A percentile compares a stretch with the other conserved stretches of the same genome.
Evolutionary conservation across 1,140 invertebrate species (phyloP).

Genomic region (Argopecten irradians): DNA sequence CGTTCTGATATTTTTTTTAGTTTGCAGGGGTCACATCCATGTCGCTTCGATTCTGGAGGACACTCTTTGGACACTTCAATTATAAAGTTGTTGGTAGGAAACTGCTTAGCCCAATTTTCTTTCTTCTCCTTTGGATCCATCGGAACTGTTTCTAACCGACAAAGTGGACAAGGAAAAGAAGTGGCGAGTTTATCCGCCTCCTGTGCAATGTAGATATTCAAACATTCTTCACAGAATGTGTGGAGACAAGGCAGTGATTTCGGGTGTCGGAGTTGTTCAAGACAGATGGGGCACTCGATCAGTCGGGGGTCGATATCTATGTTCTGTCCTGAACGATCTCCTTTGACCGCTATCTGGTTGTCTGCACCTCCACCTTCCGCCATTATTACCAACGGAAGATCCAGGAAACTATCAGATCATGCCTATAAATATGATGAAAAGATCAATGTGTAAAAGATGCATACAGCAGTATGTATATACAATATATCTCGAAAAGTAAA

Average conservation of each 20-base stretch:
- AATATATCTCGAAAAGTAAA: too few species aligned
- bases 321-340: not conserved
- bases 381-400: not conserved
- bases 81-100: conserved; percentile 45
- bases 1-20: conserved; percentile 31
- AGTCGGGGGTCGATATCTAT: not conserved
- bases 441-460: too few species aligned
- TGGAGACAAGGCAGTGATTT: conserved; percentile 92
- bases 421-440: not conserved
- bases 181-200: not conserved
- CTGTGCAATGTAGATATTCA: conserved; percentile 82
- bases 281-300: conserved; percentile 74
- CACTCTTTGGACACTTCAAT: conserved; percentile 36
- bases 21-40: conserved; percentile 40
- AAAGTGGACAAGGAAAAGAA: conserved; percentile 44
- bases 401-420: not conserved
- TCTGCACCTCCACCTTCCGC: not conserved
- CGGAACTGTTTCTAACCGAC: conserved; percentile 29
- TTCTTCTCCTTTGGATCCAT: conserved; percentile 31
- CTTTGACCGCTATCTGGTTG: not conserved
- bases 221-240: conserved; percentile 92
- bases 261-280: conserved; percentile 85
- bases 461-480: too few species aligned
- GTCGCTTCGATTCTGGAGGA: conserved; percentile 35
- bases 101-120: conserved; percentile 42